A percentile compares a stretch with the other conserved stretches of the same genome.
Conservation (phyloP, 2,888 invertebrate genomes). For the Biston betularia region DNA sequence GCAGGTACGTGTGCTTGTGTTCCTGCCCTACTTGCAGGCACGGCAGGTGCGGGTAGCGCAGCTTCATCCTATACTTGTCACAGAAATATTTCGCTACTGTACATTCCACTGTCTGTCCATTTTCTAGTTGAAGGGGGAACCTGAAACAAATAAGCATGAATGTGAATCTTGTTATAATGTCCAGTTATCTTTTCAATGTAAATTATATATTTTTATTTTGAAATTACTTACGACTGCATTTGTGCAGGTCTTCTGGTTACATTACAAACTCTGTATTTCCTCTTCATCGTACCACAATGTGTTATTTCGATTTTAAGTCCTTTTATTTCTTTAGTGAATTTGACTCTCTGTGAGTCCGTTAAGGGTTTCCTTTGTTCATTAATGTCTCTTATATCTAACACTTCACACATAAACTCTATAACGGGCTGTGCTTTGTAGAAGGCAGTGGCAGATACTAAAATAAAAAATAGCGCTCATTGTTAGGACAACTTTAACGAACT, state of each 20-base stretch:
- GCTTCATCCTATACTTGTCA: conserved; percentile 99
- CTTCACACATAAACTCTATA: conserved; percentile 99
- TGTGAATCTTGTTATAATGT: background rate
- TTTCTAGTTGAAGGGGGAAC: conserved; percentile 99
- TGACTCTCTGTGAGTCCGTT: conserved; percentile 99
- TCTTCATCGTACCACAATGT: conserved; percentile 99
- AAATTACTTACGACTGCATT: conserved; percentile 97
- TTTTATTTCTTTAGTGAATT: conserved; percentile 99
- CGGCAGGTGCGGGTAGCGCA: conserved; percentile 98
- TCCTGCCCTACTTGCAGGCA: conserved; percentile 99
- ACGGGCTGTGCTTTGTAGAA: conserved; percentile 99
- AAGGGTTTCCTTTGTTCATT: conserved; percentile 98
- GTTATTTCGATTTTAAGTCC: conserved; percentile 99
- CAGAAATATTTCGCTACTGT: conserved; percentile 99
- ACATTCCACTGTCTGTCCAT: conserved; percentile 99
- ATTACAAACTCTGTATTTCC: conserved; percentile 99
- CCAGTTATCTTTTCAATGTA: background rate
- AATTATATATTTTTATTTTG: background rate
- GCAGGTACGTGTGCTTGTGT: conserved; percentile 99
- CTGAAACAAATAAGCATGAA: conserved; percentile 77
- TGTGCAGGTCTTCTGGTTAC: conserved; percentile 99
- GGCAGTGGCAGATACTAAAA: conserved; percentile 98
- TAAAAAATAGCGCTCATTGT: background rate
- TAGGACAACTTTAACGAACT: background rate
- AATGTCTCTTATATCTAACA: conserved; percentile 97